Evolutionary conservation across 1,140 invertebrate genomes (phyloP), one percentile per base, ranked within the genome.

Genomic region (Drosophila lacertosa): DNA sequence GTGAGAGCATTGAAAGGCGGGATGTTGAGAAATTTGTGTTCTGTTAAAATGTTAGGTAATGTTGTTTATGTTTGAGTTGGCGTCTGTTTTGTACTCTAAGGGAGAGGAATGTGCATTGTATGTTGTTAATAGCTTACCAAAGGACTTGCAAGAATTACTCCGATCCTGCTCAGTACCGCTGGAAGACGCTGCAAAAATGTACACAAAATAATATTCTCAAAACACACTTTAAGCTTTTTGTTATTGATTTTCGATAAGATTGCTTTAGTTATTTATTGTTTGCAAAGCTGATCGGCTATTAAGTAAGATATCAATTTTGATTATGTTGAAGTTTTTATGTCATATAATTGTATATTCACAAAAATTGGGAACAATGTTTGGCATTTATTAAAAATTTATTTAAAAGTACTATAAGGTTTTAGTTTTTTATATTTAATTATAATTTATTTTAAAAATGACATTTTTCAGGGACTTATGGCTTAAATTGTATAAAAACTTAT

Each of bases 101-200:
- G 20, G 42, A 24, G 10, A 42, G 59, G 64, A 57, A 45, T 68
- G 77, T 89, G 83, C 75, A 82, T 81, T 79, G 81, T 79, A 86
- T 80, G 72, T 86, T 73, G 77, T 90, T 91, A 92, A 93, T 93
- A 94, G 95, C 96, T 97, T 97, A 97, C 96, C 96, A 96, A 94
- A 93, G 96, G 96, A 94, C 95, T 96, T 94, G 96, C 95, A 95
- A 97, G 95, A 94, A 96, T 96, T 93, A 96, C 95, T 94, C 96
- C 96, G 95, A 97, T 96, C 94, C 96, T 95, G 95, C 95, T 96
- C 93, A 97, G 95, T 93, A 97, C 96, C 93, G 95, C 96, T 93
- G 96, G 96, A 93, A 97, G 95, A 93, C 96, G 95, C 96, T 97
- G 95, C 92, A 96, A 96, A 94, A 91, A 91, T 91, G 74, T 91